Percentiles rank a stretch among this genome's conserved stretches.
phyloP scores from a whole-genome alignment of 2,113 vertebrate genomes.

The Turdus rufiventris region DNA sequence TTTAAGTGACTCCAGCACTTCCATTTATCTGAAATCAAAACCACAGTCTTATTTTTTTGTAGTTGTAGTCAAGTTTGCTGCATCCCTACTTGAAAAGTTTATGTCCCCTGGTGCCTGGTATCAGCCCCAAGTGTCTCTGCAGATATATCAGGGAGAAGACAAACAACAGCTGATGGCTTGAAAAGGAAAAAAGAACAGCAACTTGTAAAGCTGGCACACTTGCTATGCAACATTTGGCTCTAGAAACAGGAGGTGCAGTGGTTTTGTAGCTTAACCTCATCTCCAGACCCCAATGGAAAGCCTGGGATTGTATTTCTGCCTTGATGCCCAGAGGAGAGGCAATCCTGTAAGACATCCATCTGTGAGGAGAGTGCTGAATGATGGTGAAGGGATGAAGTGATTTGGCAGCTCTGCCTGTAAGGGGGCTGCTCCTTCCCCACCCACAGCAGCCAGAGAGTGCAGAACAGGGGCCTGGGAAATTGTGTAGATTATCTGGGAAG shows the following conservation, averaged over 20 bases:
- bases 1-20: not conserved
- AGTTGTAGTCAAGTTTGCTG: not conserved
- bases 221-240: not conserved
- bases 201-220: not conserved
- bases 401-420: not conserved
- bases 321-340: not conserved
- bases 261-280: not conserved
- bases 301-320: not conserved
- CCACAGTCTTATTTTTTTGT: not conserved
- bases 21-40: constrained; percentile 3
- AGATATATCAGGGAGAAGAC: not conserved
- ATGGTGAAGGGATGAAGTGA: not conserved
- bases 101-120: not conserved
- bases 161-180: not conserved
- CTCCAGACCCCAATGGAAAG: not conserved
- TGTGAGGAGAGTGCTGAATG: not conserved
- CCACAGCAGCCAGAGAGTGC: not conserved
- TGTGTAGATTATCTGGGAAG: not conserved
- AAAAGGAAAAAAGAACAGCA: not conserved
- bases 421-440: not conserved
- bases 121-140: not conserved
- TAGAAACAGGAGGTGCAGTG: not conserved
- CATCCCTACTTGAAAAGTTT: not conserved
- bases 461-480: not conserved
- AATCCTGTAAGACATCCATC: not conserved